Evolutionary conservation across 2,797 vertebrate species (phyloP).

Genomic region (Sebastes vulpes): DNA sequence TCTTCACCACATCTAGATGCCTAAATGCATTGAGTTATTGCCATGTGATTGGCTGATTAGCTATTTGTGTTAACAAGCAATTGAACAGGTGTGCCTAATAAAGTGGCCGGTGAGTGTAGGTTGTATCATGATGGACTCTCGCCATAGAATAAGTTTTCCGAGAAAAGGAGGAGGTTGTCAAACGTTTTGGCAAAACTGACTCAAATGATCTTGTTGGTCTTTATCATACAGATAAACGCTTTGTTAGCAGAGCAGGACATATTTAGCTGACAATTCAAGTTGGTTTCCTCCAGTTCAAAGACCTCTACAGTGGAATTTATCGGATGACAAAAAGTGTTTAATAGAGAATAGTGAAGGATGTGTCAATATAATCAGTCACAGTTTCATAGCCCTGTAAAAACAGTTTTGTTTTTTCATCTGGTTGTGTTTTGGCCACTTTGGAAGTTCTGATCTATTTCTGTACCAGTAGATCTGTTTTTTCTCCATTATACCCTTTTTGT

Average conservation of each 20-base stretch:
- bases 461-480: not conserved
- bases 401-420: not conserved
- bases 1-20: too few relatives aligned
- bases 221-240: not conserved
- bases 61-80: too few relatives aligned
- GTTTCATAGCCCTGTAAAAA: conserved; percentile 5
- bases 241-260: not conserved
- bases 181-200: not conserved
- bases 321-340: conserved; percentile 9
- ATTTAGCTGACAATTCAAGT: conserved; percentile 5
- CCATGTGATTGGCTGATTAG: too few relatives aligned
- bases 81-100: too few relatives aligned
- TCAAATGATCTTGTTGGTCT: not conserved
- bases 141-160: not conserved
- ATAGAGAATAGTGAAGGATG: not conserved
- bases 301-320: not conserved
- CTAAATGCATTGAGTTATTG: too few relatives aligned
- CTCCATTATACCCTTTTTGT: not conserved
- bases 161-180: not conserved
- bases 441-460: conserved; percentile 1
- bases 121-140: not conserved
- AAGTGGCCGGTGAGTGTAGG: not conserved
- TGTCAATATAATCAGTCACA: conserved; percentile 21
- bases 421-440: not conserved
- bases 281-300: not conserved